These are phyloP conservation scores for Crambe crambe DNA, from an alignment of 37 sponge, comb jelly and placozoan genomes.

Conservation along the genomic window DNA sequence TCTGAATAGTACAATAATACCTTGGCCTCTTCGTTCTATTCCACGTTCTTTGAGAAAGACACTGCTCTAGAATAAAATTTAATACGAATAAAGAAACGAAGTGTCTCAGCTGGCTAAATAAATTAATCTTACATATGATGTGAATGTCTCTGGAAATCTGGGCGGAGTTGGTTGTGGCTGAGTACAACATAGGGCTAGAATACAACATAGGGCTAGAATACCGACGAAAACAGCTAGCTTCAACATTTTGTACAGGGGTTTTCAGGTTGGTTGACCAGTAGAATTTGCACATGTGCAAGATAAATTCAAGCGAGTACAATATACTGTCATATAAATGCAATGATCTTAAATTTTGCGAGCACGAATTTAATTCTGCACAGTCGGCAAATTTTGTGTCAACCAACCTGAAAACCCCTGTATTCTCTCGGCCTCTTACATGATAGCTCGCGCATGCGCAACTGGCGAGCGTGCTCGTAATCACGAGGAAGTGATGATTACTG, in stretches of 20 bases:
- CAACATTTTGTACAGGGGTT: constrained; percentile 1
- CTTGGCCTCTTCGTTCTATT: not conserved
- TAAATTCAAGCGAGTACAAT: too few relatives aligned
- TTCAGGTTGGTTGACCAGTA: too few relatives aligned
- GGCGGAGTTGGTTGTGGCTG: constrained; percentile 19
- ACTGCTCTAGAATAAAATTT: not conserved
- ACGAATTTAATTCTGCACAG: too few relatives aligned
- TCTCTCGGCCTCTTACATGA: too few relatives aligned
- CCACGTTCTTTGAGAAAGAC: not conserved
- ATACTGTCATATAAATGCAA: too few relatives aligned
- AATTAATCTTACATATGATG: not conserved
- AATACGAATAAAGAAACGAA: not conserved
- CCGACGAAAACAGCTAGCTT: constrained; percentile 13
- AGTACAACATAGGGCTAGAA: constrained; percentile 22
- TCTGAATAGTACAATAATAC: not conserved
- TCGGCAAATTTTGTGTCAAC: too few relatives aligned
- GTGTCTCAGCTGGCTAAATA: not conserved
- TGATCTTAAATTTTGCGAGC: too few relatives aligned
- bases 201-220: too few relatives aligned
- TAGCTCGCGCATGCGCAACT: too few relatives aligned
- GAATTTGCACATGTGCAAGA: not conserved
- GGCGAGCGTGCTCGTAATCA: too few relatives aligned
- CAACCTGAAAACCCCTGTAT: too few relatives aligned
- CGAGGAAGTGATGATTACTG: too few relatives aligned
- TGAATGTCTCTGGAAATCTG: constrained; percentile 19